Base-by-base conservation (phyloP, 2,113 vertebrate species). In the Chaetodon trifascialis region DNA sequence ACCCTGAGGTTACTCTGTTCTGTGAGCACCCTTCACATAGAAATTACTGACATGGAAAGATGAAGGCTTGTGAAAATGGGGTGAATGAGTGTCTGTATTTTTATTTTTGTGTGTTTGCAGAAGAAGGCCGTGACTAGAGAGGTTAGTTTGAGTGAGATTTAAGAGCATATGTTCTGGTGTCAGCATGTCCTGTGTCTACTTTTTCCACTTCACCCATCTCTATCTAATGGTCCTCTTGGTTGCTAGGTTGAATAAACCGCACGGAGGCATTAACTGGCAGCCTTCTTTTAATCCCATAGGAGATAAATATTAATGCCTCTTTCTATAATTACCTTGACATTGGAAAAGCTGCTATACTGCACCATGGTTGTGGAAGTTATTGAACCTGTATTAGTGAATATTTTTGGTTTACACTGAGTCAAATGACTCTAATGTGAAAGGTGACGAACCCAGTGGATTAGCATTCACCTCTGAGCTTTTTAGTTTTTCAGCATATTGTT, bases 1-100 rank as follows among this genome's bases (percentile, higher is more conserved):
- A 79, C 79, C 91, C 86, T 8, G 85, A 82, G 89, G 93, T 94
- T 79, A 81, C 90, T 75, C 84, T 71, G 79, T 85, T 88, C 79
- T 80, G 25, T 59, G 87, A 88, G 79, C 68, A 66, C 71, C 69
- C 80, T 77, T 85, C 86, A 73, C 60, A 55, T 56, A 72, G 58
- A 80, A 60, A 79, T 88, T 86, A 67, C 69, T 84, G 84, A 87
- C 76, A 67, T 70, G 75, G 80, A 82, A 54, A 71, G 56, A 76
- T 40, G 65, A 65, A 80, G 60, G 72, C 67, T 55, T 65, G 52
- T 84, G 82, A 73, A 84, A 88, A 81, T 62, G 42, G 66, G 76
- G 34, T 74, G 84, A 87, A 90, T 66, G 83, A 73, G 67, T 65
- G 72, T 85, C 73, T 88, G 69, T 88, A 40, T 80, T 79, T 85